Conservation (phyloP, 2,113 vertebrate genomes). For the Myanophis thanlyinensis region DNA sequence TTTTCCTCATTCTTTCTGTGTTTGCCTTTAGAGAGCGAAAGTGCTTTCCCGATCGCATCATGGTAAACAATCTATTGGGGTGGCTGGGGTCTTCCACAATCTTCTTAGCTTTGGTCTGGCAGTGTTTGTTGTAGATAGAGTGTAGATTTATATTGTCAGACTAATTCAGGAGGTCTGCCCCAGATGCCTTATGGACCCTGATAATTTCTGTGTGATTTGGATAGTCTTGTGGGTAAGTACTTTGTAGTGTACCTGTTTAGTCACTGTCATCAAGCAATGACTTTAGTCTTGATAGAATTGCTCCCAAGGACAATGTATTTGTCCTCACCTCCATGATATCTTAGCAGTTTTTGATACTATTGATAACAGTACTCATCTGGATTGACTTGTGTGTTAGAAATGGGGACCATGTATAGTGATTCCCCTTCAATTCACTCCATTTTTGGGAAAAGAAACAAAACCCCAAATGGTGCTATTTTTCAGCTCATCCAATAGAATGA, state of each 20-base stretch:
- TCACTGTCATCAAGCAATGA: background rate
- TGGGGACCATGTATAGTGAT: background rate
- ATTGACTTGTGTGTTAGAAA: background rate
- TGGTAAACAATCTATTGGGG: too few relatives aligned
- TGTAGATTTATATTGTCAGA: background rate
- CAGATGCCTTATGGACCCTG: background rate
- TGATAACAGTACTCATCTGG: background rate
- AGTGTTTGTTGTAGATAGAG: too few relatives aligned
- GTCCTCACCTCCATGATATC: background rate
- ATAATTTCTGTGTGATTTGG: background rate
- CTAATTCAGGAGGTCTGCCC: background rate
- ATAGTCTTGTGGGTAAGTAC: background rate
- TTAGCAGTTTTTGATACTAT: background rate
- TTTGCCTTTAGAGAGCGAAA: too few relatives aligned
- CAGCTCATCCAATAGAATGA: background rate
- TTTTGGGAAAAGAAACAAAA: background rate
- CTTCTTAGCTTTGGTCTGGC: too few relatives aligned
- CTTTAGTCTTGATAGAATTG: background rate
- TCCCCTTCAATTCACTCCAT: background rate
- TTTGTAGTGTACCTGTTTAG: background rate
- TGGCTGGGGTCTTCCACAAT: too few relatives aligned
- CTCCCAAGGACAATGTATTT: background rate
- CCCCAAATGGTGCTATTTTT: background rate
- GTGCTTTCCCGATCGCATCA: too few relatives aligned
- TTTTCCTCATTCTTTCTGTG: too few relatives aligned